These are phyloP conservation scores for Coenonympha arcania DNA, from an alignment of 2,888 invertebrate species.

Conservation along the genomic window DNA sequence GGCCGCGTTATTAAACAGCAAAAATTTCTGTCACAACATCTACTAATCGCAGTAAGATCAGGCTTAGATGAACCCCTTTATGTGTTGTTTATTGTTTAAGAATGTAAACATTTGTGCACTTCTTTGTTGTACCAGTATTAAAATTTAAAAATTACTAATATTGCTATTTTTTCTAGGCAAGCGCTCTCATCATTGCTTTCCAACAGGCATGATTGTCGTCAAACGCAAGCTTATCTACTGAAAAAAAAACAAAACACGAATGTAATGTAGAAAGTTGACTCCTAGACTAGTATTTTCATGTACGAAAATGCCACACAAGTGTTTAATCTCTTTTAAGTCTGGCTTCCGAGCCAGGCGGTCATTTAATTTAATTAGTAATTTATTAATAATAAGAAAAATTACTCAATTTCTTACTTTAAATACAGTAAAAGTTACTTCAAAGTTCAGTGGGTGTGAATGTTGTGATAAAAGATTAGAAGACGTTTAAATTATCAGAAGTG, in stretches of 20 bases:
- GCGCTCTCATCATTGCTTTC: no score
- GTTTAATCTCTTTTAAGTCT: slow-evolving; percentile 11
- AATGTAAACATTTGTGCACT: no score
- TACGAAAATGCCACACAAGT: background rate
- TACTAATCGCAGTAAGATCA: no score
- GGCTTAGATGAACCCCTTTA: no score
- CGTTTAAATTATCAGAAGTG: slow-evolving; percentile 5
- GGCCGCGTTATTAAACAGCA: no score
- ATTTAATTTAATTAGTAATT: background rate
- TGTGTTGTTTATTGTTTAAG: no score
- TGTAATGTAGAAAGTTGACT: no score
- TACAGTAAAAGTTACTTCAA: background rate
- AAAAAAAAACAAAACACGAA: no score
- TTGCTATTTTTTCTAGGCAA: no score
- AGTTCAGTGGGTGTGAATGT: background rate
- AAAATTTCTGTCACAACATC: no score
- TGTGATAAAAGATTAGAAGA: slow-evolving; percentile 6
- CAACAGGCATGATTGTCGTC: no score
- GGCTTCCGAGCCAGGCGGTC: slow-evolving; percentile 8
- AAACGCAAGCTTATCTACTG: no score
- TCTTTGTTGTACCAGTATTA: background rate
- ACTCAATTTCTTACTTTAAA: background rate
- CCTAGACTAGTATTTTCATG: background rate
- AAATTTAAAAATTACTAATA: background rate
- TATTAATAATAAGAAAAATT: background rate